Evolutionary conservation across 2,797 vertebrate species (phyloP).

Genomic region (Anabacerthia variegaticeps): DNA sequence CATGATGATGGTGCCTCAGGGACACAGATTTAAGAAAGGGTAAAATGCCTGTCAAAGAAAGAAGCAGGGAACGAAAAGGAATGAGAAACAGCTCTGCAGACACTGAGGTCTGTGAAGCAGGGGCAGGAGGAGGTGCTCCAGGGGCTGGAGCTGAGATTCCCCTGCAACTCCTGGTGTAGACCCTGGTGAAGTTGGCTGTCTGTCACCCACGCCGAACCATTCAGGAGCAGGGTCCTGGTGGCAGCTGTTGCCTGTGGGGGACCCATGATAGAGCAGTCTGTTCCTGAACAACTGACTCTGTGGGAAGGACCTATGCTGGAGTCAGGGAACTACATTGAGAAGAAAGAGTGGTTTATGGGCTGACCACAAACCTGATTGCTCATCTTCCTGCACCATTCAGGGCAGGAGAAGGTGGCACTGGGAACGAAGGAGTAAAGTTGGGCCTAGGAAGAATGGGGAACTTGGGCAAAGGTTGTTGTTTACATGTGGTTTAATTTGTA

Average conservation of each 20-base stretch:
- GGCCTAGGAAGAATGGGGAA: neutral
- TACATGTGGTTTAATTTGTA: neutral
- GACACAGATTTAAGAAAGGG: neutral
- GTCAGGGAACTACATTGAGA: neutral
- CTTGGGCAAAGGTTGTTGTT: neutral
- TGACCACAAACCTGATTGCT: rapidly evolving
- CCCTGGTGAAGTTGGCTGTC: rapidly evolving
- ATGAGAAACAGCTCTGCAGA: neutral
- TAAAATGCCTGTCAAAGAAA: neutral
- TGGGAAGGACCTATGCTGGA: rapidly evolving
- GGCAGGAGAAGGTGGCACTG: rapidly evolving
- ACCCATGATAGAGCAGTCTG: neutral
- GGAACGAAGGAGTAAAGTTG: neutral
- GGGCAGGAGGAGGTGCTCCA: neutral
- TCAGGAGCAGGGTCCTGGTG: neutral
- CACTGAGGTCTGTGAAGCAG: no score
- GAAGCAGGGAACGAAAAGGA: neutral
- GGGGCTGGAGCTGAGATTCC: neutral
- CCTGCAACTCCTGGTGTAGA: neutral
- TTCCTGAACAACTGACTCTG: neutral
- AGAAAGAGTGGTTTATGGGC: neutral
- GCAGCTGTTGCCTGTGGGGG: rapidly evolving
- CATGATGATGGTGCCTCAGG: rapidly evolving
- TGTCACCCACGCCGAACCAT: no score
- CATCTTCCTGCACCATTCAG: rapidly evolving